Evolutionary conservation across 2,888 invertebrate species (phyloP).

Genomic region (Sinhomidia bicolor): DNA sequence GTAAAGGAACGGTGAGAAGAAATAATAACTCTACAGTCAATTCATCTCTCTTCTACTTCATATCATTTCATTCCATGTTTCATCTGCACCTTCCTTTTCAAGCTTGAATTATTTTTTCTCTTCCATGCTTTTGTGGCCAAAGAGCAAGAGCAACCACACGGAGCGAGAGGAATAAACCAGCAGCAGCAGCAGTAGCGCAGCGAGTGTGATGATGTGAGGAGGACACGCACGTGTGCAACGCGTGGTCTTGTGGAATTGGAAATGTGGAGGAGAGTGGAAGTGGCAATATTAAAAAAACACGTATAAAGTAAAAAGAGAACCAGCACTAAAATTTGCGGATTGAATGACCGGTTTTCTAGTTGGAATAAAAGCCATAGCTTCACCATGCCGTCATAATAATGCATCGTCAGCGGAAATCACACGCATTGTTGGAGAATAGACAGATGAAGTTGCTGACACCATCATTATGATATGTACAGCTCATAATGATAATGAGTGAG

Average conservation of each 20-base stretch:
- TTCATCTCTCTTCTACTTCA: neutral
- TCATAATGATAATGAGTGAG: too few relatives aligned
- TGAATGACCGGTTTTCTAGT: neutral
- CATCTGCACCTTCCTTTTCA: neutral
- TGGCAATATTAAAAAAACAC: neutral
- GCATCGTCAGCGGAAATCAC: neutral
- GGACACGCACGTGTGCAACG: slow-evolving; percentile 10
- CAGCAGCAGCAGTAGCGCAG: neutral
- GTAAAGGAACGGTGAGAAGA: neutral
- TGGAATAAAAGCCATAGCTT: neutral
- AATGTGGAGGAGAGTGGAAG: neutral
- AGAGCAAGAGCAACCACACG: too few relatives aligned
- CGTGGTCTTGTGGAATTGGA: slow-evolving; percentile 1
- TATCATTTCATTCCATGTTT: neutral
- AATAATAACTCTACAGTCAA: neutral
- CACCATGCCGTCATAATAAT: neutral
- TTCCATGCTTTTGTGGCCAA: too few relatives aligned
- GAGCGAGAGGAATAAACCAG: too few relatives aligned
- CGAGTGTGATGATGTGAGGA: neutral
- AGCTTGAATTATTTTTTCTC: neutral
- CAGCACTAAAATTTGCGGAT: slow-evolving; percentile 4
- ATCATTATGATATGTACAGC: neutral
- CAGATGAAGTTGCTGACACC: neutral
- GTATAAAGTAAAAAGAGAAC: neutral
- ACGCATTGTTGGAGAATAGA: neutral